Evolutionary conservation across 2,113 vertebrate species (phyloP), one percentile per base, ranked within the genome.

Genomic region (Electrona antarctica): DNA sequence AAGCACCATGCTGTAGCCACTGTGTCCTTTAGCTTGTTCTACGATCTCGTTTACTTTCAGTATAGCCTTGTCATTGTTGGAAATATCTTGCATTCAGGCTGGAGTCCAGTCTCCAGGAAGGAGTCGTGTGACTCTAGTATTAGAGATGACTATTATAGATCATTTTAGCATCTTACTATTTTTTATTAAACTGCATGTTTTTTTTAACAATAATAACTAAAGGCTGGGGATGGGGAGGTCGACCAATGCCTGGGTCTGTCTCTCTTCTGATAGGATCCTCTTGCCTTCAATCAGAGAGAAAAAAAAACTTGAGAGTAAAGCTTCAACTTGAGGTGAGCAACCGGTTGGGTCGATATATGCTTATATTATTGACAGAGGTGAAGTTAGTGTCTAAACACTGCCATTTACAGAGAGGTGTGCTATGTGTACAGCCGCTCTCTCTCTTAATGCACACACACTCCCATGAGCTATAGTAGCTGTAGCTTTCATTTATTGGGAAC

Each of bases 161-260:
- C 76, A 89, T 82, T 82, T 86, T 82, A 87, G 69, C 80, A 60
- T 91, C 79, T 56, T 76, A 83, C 90, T 91, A 89, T 90, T 94
- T 93, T 21, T 92, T 90, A 60, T 82, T 90, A 89, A 93, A 85
- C 49, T 92, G 92, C 92, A 91, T 93, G 93, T 83, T 93, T 93
- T 87, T 92, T 93, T 92, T 91, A 82, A 90, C 82, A 70, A 91
- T 84, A 80, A 91, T 90, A 89, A 84, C 86, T 87, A 90, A 88
- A 87, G 73, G 74, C 82, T 73, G 69, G 83, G 83, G 72, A 68
- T 56, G 62, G 79, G 75, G 78, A 54, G 73, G 80, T 87, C 78
- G 85, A 69, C 86, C 66, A 84, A 90, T 82, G 90, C 87, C 82
- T 69, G 90, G 86, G 91, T 80, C 55, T 49, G 74, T 86, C 85